phyloP scores from a whole-genome alignment of 2,888 invertebrate genomes.

The Scelioninae gen. 2 region DNA sequence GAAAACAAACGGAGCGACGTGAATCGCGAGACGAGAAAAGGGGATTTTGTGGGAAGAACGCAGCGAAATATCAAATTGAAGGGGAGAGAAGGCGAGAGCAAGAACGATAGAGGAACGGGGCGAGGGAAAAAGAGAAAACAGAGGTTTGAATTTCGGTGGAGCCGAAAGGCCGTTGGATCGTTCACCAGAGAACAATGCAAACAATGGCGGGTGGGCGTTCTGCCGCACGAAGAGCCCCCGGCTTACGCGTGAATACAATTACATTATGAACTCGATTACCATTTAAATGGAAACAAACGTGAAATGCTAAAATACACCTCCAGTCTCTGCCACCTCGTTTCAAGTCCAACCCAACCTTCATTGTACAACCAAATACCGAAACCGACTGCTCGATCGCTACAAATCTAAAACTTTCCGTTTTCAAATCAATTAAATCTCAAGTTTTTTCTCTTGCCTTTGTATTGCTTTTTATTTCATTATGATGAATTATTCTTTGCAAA shows the following conservation, averaged over 20 bases:
- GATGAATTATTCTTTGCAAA: too few relatives aligned
- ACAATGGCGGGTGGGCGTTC: slow-evolving; percentile 69
- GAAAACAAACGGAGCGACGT: slow-evolving; percentile 46
- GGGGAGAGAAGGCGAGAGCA: slow-evolving; percentile 62
- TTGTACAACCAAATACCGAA: slow-evolving; percentile 38
- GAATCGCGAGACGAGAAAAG: slow-evolving; percentile 50
- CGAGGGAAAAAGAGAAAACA: slow-evolving; percentile 58
- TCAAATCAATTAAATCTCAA: slow-evolving; percentile 8
- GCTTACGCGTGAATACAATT: slow-evolving; percentile 75
- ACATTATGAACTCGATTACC: slow-evolving; percentile 76
- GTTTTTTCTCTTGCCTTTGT: neutral
- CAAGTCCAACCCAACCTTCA: slow-evolving; percentile 34
- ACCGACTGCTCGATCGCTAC: slow-evolving; percentile 27
- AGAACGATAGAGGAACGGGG: too few relatives aligned
- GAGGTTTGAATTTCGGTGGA: slow-evolving; percentile 69
- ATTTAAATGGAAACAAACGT: slow-evolving; percentile 76
- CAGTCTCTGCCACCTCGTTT: slow-evolving; percentile 62
- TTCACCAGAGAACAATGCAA: slow-evolving; percentile 71
- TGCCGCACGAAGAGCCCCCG: slow-evolving; percentile 72
- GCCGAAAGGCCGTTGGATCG: slow-evolving; percentile 70
- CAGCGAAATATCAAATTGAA: slow-evolving; percentile 54
- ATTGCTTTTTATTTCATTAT: too few relatives aligned
- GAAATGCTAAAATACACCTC: slow-evolving; percentile 74
- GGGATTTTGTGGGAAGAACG: slow-evolving; percentile 52
- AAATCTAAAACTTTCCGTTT: slow-evolving; percentile 35